Percentiles rank a stretch among this genome's conserved stretches.
Evolutionary conservation across 2,113 vertebrate genomes (phyloP).

Genomic region (Ibidorhyncha struthersii): DNA sequence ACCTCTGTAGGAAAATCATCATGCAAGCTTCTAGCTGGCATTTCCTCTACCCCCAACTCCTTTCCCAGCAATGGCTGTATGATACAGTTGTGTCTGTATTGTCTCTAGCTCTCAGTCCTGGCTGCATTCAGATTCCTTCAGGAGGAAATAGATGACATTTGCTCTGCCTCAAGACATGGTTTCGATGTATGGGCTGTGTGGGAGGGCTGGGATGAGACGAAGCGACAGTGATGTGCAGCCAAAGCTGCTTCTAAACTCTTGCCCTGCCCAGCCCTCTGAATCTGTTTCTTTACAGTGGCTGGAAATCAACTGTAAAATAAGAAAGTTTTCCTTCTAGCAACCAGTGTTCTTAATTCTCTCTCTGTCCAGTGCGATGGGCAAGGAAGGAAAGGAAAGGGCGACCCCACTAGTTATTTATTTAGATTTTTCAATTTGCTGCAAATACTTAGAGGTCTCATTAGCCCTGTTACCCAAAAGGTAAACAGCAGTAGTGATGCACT

Average conservation of each 20-base stretch:
- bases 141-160: not conserved
- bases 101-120: not conserved
- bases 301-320: not conserved
- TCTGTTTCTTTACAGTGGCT: not conserved
- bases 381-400: not conserved
- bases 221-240: not conserved
- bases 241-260: not conserved
- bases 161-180: not conserved
- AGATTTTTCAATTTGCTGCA: constrained; percentile 20
- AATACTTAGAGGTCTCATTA: not conserved
- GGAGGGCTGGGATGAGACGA: not conserved
- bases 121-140: not conserved
- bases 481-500: constrained; percentile 10
- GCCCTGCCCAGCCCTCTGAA: not conserved
- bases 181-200: not conserved
- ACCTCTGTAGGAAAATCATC: not conserved
- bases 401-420: not conserved
- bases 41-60: not conserved
- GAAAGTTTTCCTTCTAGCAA: not conserved
- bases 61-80: not conserved
- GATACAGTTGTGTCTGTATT: fast-evolving
- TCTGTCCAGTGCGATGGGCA: not conserved
- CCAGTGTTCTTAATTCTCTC: not conserved
- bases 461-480: not conserved
- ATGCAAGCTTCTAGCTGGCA: not conserved